Evolutionary conservation across 1,140 invertebrate genomes (phyloP), one percentile per base, ranked within the genome.

Genomic region (Drosophila aff.): DNA sequence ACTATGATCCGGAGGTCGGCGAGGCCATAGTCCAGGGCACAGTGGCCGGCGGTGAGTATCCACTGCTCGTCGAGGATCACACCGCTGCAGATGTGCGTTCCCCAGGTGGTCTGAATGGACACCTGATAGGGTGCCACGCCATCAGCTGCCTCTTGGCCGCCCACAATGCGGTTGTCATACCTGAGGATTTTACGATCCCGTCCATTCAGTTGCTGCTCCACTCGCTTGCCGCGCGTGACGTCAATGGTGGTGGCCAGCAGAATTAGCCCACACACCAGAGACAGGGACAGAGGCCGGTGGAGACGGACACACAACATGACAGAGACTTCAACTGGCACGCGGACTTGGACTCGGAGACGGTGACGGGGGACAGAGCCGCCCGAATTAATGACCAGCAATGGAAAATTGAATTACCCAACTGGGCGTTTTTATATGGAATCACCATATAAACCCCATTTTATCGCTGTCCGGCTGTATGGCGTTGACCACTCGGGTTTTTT

Each of bases 11-110:
- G 73, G 3, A 92, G 26, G 13, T 81, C 76, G 9, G 65, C 64
- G 1, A 91, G 2, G 13, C 36, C 21, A 23, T 86, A 82, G 64
- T 89, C 91, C 8, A 55, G 4, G 7, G 85, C 75, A 75, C 93
- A 94, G 61, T 94, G 93, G 6, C 89, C 93, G 8, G 93, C 93
- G 0, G 93, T 94, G 8, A 94, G 47, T 47, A 94, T 91, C 82
- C 91, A 93, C 15, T 79, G 59, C 9, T 87, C 26, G 4, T 62
- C 44, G 15, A 85, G 52, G 43, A 89, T 90, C 9, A 91, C 93
- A 23, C 93, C 93, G 9, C 93, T 93, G 66, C 93, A 94, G 49
- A 92, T 79, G 83, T 94, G 93, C 9, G 80, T 73, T 36, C 52
- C 50, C 66, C 76, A 79, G 13, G 38, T 23, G 1, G 83, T 79